These are phyloP conservation scores for Salminus brasiliensis DNA, from an alignment of 2,113 vertebrate genomes.

Conservation along the genomic window DNA sequence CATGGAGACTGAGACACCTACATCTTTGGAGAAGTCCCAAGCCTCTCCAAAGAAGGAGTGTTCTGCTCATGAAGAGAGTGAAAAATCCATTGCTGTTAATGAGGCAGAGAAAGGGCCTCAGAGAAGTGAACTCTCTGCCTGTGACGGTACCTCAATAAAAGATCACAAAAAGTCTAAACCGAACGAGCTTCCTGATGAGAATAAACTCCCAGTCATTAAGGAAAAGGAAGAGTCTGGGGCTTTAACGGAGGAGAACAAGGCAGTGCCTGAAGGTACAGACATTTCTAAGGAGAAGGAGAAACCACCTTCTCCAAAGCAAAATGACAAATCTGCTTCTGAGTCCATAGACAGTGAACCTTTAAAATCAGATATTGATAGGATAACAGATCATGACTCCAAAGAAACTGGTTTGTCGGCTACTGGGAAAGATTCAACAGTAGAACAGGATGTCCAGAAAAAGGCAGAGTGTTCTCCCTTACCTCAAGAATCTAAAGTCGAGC, in stretches of 20 bases:
- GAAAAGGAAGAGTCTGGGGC: background rate
- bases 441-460: background rate
- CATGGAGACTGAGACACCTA: background rate
- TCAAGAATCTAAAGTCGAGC: conserved; percentile 1
- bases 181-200: background rate
- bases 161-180: conserved; percentile 12
- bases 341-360: conserved; percentile 10
- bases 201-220: background rate
- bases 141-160: conserved; percentile 1
- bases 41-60: conserved; percentile 1
- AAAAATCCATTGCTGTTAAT: background rate
- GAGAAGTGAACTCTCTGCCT: background rate
- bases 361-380: background rate
- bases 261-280: background rate
- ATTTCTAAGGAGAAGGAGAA: conserved; percentile 19
- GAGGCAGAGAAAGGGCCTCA: background rate
- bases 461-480: background rate
- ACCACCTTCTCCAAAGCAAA: conserved; percentile 9
- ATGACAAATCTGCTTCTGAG: background rate
- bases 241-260: background rate
- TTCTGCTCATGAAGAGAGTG: background rate
- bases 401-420: background rate
- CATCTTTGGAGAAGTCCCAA: conserved; percentile 3
- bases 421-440: background rate
- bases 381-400: conserved; percentile 1